Base-by-base conservation (phyloP, 2,888 invertebrate genomes). In the Drosophila buzzatii region DNA sequence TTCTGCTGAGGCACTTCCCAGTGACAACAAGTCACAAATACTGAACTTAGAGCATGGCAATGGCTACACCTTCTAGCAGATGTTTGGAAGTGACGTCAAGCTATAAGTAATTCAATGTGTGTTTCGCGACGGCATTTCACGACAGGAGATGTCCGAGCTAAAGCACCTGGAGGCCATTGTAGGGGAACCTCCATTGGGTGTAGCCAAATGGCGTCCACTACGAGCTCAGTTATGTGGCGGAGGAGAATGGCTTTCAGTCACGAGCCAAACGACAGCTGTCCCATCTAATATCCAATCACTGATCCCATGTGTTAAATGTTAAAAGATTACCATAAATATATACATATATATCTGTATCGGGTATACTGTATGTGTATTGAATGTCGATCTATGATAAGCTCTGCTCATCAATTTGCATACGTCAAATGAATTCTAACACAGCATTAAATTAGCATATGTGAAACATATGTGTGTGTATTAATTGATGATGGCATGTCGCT, bases 201-300 rank as follows among this genome's bases (percentile, higher is more conserved):
- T 94, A 93, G 31, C 94, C 94, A 20, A 94, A 95, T 76, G 94
- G 94, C 2, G 93, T 94, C 20, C 91, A 91, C 0, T 95, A 95
- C 85, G 94, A 93, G 16, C 94, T 96, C 67, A 94, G 81, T 51
- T 91, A 89, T 73, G 31, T 90, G 70, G 90, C 91, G 39, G 88
- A 91, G 65, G 89, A 90, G 66, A 87, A 90, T 67, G 90, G 86
- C 20, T 92, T 91, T 84, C 90, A 91, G 74, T 87, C 92, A 37
- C 87, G 89, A 77, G 82, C 63, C 39, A 91, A 87, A 39, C 27
- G 6, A 27, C 91, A 92, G 83, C 76, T 92, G 65, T 91, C 92
- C 55, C 69, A 57, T 23, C 31, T 35, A 52, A 65, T 57, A 65
- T 33, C 51, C 12, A 23, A 47, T 33, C 67, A 53, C 53, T 70